Base-by-base conservation (phyloP, 2,888 invertebrate genomes). In the Andrena marginata region DNA sequence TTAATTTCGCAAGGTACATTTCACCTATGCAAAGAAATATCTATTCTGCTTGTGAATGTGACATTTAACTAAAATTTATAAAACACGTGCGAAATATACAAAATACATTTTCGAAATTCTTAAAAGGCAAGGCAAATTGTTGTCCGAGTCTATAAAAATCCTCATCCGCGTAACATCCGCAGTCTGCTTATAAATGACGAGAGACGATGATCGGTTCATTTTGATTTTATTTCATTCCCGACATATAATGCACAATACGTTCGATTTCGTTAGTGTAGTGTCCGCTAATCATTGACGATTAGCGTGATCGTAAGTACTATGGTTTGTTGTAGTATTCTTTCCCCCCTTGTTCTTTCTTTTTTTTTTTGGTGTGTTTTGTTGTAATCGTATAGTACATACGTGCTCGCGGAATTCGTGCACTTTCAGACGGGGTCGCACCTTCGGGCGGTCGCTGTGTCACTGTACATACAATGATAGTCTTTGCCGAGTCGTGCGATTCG, bases 151-250 rank as follows among this genome's bases (percentile, higher is more conserved):
- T 20, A 20, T 10, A n/a, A 23, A 23, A 20, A 23, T 23, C 20
- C 4, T 8, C 56, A 26, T 56, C 10, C 3, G 56, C 56, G 13
- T 56, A 56, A 26, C 10, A 56, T 56, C 26, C 10, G 56, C 56
- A 26, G 4, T 54, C 26, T n/a, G 49, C 35, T 35, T 35, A 2
- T 4, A 2, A 72, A 48, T 64, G 26, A 73, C 0, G 56, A 76
- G 16, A 42, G 49, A 59, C 10, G 49, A n/a, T 8, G 8, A 89
- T 91, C 85, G 86, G 75, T 90, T 89, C 77, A 89, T 91, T 92
- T 91, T 92, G 90, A 91, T 92, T 91, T 91, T 91, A 91, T 92
- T 92, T 87, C 77, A 84, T 90, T 90, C 77, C 86, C 84, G 88
- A 90, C 89, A 86, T 87, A 89, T 89, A 92, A 92, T 91, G 87